These are phyloP conservation scores for Scaptomyza parva DNA, from an alignment of 2,888 invertebrate genomes.

Conservation along the genomic window DNA sequence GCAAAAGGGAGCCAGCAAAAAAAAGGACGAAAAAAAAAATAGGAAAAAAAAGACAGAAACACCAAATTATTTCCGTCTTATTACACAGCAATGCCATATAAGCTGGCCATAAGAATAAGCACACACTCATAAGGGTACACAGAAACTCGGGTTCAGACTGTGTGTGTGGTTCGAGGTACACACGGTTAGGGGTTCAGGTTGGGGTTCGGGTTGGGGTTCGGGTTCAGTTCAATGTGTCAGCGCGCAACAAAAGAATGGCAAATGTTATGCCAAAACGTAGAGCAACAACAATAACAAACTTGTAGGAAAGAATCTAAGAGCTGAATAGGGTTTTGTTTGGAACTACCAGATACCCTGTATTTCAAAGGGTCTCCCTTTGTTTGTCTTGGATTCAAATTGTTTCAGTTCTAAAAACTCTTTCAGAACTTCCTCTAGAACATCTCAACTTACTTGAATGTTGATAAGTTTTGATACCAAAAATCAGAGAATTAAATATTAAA, in stretches of 20 bases:
- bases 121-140: slow-evolving; percentile 46
- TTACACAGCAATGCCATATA: slow-evolving; percentile 79
- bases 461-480: too few species aligned
- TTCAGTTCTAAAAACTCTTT: too few species aligned
- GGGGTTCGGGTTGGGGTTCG: slow-evolving; percentile 7
- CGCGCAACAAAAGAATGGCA: slow-evolving; percentile 49
- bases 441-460: too few species aligned
- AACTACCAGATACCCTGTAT: slow-evolving; percentile 3
- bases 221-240: slow-evolving; percentile 59
- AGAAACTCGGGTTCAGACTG: slow-evolving; percentile 2
- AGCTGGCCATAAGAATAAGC: slow-evolving; percentile 64
- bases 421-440: too few species aligned
- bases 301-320: slow-evolving; percentile 30
- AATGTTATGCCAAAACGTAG: slow-evolving; percentile 33
- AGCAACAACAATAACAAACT: slow-evolving; percentile 23
- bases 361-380: too few species aligned
- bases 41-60: slow-evolving; percentile 45
- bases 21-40: slow-evolving; percentile 2
- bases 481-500: too few species aligned
- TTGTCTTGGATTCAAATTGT: too few species aligned
- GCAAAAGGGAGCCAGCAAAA: slow-evolving; percentile 26
- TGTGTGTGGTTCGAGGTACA: slow-evolving; percentile 16
- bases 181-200: too few species aligned
- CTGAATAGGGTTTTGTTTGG: background rate
- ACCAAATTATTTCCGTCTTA: slow-evolving; percentile 83